Evolutionary conservation across 2,888 invertebrate genomes (phyloP).

Genomic region (Pemphredon lugubris): DNA sequence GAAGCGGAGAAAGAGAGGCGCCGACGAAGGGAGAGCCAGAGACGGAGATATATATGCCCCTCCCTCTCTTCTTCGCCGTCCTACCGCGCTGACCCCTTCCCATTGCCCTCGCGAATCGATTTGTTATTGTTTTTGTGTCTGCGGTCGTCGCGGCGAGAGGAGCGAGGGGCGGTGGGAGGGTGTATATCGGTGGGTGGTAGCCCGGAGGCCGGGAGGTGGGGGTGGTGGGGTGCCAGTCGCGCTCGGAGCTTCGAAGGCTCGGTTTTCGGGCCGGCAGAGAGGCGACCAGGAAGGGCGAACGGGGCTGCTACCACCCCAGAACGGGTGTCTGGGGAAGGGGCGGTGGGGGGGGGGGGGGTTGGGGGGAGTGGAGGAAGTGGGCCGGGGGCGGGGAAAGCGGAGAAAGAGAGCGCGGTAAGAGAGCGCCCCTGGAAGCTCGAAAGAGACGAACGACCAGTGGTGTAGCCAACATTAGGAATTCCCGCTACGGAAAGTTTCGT

Average conservation of each 20-base stretch:
- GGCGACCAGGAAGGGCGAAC: conserved; percentile 50
- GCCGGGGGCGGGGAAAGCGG: background rate
- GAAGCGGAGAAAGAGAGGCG: conserved; percentile 32
- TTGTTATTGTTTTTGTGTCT: conserved; percentile 81
- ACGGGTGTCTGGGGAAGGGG: too few relatives aligned
- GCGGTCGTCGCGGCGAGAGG: conserved; percentile 75
- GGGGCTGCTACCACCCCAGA: conserved; percentile 39
- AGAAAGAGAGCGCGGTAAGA: conserved; percentile 50
- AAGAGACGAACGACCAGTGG: conserved; percentile 56
- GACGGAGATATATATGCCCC: conserved; percentile 35
- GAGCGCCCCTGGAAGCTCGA: conserved; percentile 37
- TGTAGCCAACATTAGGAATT: conserved; percentile 49
- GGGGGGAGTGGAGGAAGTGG: conserved; percentile 38
- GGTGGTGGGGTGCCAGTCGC: conserved; percentile 45
- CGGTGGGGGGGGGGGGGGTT: background rate
- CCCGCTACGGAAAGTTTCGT: background rate
- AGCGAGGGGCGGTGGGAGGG: conserved; percentile 65
- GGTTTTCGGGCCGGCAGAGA: conserved; percentile 70
- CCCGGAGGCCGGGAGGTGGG: conserved; percentile 28
- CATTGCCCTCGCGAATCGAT: conserved; percentile 78
- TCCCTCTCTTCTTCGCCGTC: conserved; percentile 52
- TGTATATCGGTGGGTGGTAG: conserved; percentile 55
- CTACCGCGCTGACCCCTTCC: conserved; percentile 74
- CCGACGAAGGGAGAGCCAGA: conserved; percentile 38
- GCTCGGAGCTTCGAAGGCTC: conserved; percentile 57